phyloP scores from a whole-genome alignment of 1,140 invertebrate genomes.

The Chironomus tepperi region DNA sequence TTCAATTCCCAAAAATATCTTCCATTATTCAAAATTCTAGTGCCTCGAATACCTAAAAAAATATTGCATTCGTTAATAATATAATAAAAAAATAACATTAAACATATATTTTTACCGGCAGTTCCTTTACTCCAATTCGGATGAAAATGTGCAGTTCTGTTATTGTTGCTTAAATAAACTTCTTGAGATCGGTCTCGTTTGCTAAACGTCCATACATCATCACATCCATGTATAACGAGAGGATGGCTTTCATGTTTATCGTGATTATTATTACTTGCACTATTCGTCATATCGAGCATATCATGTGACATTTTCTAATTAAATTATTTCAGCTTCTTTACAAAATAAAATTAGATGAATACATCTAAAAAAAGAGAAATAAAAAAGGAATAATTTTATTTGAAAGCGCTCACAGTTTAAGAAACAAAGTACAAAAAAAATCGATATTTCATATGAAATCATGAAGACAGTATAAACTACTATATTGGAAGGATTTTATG shows the following conservation, averaged over 20 bases:
- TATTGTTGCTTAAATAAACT: slow-evolving; percentile 48
- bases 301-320: too few species aligned
- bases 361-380: too few species aligned
- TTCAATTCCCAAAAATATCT: slow-evolving; percentile 61
- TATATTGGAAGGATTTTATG: too few species aligned
- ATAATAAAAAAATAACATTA: too few species aligned
- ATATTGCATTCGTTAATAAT: neutral
- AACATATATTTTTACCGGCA: slow-evolving; percentile 37
- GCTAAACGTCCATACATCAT: slow-evolving; percentile 60
- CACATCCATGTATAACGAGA: slow-evolving; percentile 40
- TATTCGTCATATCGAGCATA: too few species aligned
- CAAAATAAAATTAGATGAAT: too few species aligned
- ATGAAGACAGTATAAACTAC: too few species aligned
- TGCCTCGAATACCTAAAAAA: slow-evolving; percentile 49
- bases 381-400: too few species aligned
- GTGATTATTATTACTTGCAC: neutral
- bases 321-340: too few species aligned
- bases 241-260: neutral
- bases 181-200: slow-evolving; percentile 52
- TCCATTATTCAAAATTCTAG: slow-evolving; percentile 52
- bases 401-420: too few species aligned
- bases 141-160: slow-evolving; percentile 54
- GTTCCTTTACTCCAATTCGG: slow-evolving; percentile 70
- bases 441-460: too few species aligned
- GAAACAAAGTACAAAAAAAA: too few species aligned